phyloP scores from a whole-genome alignment of 2,797 vertebrate genomes.

The Distichodus sexfasciatus region DNA sequence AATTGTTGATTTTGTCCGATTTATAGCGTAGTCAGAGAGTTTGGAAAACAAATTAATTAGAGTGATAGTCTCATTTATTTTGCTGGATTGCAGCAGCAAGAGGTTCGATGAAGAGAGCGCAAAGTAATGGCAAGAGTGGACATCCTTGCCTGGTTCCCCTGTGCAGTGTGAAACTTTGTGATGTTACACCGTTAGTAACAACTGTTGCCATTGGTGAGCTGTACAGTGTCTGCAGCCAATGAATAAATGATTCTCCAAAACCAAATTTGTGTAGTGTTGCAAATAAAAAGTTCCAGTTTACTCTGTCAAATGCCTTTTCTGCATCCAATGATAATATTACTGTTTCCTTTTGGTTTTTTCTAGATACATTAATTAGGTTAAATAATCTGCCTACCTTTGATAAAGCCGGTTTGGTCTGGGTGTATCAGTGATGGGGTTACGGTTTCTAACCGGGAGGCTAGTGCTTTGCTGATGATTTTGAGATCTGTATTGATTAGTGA shows the following conservation, averaged over 20 bases:
- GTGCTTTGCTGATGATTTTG: neutral
- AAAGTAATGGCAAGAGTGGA: too few relatives aligned
- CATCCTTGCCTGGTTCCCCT: too few relatives aligned
- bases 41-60: too few relatives aligned
- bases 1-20: too few relatives aligned
- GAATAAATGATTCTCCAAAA: conserved; percentile 19
- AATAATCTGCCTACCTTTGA: neutral
- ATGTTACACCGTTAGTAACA: too few relatives aligned
- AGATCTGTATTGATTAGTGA: neutral
- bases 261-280: neutral
- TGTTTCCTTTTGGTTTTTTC: too few relatives aligned
- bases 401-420: too few relatives aligned
- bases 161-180: neutral
- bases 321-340: neutral
- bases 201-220: neutral
- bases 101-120: too few relatives aligned
- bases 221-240: neutral
- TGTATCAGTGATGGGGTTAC: neutral
- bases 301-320: neutral
- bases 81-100: too few relatives aligned
- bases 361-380: too few relatives aligned
- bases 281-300: neutral
- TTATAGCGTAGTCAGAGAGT: too few relatives aligned
- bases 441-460: neutral
- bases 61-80: too few relatives aligned